Conservation (phyloP, 2,113 vertebrate genomes). For the Tylochromis polylepis region DNA sequence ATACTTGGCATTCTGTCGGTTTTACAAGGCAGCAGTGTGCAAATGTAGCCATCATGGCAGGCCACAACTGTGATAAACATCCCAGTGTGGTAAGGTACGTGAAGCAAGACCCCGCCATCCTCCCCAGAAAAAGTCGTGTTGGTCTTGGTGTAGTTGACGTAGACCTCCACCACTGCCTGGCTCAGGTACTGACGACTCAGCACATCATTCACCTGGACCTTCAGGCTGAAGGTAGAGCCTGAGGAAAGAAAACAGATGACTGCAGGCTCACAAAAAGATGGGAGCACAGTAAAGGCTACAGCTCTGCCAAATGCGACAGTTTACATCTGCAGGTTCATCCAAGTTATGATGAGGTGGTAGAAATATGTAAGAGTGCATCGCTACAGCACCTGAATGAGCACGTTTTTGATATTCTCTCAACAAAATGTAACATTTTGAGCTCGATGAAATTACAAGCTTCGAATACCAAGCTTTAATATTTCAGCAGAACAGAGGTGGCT, state of each 20-base stretch:
- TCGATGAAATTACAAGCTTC: neutral
- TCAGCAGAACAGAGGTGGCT: neutral
- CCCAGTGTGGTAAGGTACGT: conserved; percentile 76
- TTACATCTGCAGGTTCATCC: neutral
- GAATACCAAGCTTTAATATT: neutral
- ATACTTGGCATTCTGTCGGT: conserved; percentile 81
- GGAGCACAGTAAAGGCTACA: neutral
- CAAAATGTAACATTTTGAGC: neutral
- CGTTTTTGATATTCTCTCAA: neutral
- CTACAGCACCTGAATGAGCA: neutral
- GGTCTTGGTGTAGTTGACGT: conserved; percentile 80
- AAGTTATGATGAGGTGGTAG: neutral
- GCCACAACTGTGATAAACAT: conserved; percentile 75
- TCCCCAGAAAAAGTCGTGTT: conserved; percentile 70
- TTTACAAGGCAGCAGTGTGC: conserved; percentile 78
- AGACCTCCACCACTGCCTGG: conserved; percentile 79
- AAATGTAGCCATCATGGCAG: conserved; percentile 77
- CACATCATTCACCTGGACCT: conserved; percentile 82
- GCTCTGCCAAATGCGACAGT: neutral
- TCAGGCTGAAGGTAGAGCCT: conserved; percentile 78
- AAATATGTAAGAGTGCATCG: neutral
- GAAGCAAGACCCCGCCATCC: conserved; percentile 76
- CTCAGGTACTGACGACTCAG: conserved; percentile 75
- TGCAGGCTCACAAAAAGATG: neutral
- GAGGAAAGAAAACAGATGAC: neutral